phyloP scores from a whole-genome alignment of 2,797 vertebrate species.

The Xiphorhynchus erythropygius region DNA sequence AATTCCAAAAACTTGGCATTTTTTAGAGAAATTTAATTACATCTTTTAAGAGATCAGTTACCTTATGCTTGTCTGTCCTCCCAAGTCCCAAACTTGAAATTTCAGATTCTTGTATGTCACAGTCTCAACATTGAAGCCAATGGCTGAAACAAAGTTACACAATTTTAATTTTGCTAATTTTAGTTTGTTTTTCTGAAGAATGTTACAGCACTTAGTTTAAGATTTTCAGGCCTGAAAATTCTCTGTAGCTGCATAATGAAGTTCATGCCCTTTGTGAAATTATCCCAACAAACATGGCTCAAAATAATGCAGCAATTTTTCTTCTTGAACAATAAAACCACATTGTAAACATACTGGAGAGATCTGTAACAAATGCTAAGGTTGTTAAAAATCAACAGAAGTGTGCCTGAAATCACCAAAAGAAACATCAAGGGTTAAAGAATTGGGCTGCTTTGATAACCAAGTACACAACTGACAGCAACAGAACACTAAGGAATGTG shows the following conservation, averaged over 20 bases:
- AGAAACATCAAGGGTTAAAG: background rate
- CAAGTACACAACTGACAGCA: background rate
- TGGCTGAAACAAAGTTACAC: constrained; percentile 84
- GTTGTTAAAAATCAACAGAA: background rate
- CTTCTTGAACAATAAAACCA: background rate
- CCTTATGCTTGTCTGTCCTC: constrained; percentile 99
- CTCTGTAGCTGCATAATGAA: background rate
- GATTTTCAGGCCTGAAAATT: background rate
- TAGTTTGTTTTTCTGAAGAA: background rate
- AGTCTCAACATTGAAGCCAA: constrained; percentile 97
- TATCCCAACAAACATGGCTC: background rate
- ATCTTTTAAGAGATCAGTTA: constrained; percentile 47
- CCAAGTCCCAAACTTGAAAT: constrained; percentile 98
- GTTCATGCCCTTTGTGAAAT: background rate
- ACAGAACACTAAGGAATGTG: background rate
- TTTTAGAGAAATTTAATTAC: background rate
- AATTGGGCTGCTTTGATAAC: background rate
- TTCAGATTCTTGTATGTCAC: constrained; percentile 96
- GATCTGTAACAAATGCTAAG: background rate
- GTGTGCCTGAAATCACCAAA: background rate
- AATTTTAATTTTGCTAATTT: background rate
- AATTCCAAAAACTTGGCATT: background rate
- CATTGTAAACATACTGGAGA: background rate
- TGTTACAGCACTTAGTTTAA: background rate
- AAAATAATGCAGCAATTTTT: background rate